A percentile compares a stretch with the other conserved stretches of the same genome.
phyloP scores from a whole-genome alignment of 2,797 vertebrate genomes.

The Epinephelus malabaricus region DNA sequence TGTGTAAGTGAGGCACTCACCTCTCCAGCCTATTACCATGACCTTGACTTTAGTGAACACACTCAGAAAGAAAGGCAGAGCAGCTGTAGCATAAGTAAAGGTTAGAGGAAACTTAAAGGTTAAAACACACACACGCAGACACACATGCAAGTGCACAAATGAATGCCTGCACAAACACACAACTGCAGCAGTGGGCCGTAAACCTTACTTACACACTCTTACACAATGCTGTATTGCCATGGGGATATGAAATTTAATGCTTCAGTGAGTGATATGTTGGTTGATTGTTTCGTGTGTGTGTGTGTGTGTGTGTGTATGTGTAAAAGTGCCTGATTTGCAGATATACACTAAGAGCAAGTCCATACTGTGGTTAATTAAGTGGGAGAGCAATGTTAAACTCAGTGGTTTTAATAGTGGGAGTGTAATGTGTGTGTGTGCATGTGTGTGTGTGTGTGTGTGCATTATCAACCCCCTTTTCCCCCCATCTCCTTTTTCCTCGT shows the following conservation, averaged over 20 bases:
- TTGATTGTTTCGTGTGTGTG: slow-evolving; percentile 68
- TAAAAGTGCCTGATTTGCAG: slow-evolving; percentile 83
- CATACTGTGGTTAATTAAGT: slow-evolving; percentile 85
- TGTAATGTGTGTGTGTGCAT: slow-evolving; percentile 47
- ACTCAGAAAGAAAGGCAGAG: slow-evolving; percentile 69
- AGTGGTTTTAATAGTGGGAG: slow-evolving; percentile 81
- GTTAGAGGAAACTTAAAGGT: slow-evolving; percentile 84
- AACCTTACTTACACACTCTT: slow-evolving; percentile 70
- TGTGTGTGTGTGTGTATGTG: slow-evolving; percentile 51
- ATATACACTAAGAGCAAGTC: slow-evolving; percentile 78
- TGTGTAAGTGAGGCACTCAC: slow-evolving; percentile 86
- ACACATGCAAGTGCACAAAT: slow-evolving; percentile 60
- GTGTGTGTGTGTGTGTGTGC: slow-evolving; percentile 53
- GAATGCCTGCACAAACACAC: slow-evolving; percentile 50
- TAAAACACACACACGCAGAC: slow-evolving; percentile 64
- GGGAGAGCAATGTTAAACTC: slow-evolving; percentile 82
- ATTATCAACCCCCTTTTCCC: slow-evolving; percentile 51
- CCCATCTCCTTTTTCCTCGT: slow-evolving; percentile 68
- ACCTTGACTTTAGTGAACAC: slow-evolving; percentile 87
- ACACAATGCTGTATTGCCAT: slow-evolving; percentile 74
- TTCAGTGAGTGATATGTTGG: slow-evolving; percentile 80
- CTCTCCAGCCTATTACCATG: slow-evolving; percentile 88
- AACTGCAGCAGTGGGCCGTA: slow-evolving; percentile 63
- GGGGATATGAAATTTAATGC: slow-evolving; percentile 82
- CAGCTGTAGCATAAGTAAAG: slow-evolving; percentile 82